Percentiles rank a stretch among this genome's conserved stretches.
Evolutionary conservation across 1,140 invertebrate species (phyloP).

Genomic region (Drosophila nigromelanica): DNA sequence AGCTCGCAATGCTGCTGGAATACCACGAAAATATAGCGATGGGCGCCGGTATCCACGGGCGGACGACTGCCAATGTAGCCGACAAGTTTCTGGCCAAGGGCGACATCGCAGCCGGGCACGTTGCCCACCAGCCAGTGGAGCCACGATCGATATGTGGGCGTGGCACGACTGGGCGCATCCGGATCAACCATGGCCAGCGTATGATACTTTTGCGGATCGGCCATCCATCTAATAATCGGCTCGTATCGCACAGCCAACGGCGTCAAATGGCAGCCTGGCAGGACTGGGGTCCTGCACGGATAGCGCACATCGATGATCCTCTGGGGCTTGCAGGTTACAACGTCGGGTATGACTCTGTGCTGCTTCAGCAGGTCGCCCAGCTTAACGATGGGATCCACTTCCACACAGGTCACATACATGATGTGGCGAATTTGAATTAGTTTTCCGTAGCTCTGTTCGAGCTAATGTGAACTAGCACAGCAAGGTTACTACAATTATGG

Average conservation of each 20-base stretch:
- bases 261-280: slow-evolving; percentile 86
- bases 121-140: slow-evolving; percentile 96
- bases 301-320: slow-evolving; percentile 40
- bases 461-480: background rate
- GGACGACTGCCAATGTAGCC: slow-evolving; percentile 93
- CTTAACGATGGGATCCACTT: background rate
- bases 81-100: slow-evolving; percentile 89
- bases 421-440: slow-evolving; percentile 15
- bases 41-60: slow-evolving; percentile 90
- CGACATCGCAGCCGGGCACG: slow-evolving; percentile 91
- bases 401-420: slow-evolving; percentile 47
- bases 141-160: slow-evolving; percentile 92
- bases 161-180: slow-evolving; percentile 87
- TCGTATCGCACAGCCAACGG: slow-evolving; percentile 87
- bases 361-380: slow-evolving; percentile 26
- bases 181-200: slow-evolving; percentile 88
- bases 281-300: slow-evolving; percentile 84
- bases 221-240: slow-evolving; percentile 87
- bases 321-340: slow-evolving; percentile 45
- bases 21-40: slow-evolving; percentile 95
- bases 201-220: slow-evolving; percentile 87
- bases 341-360: slow-evolving; percentile 45
- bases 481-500: background rate
- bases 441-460: background rate
- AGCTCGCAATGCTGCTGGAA: slow-evolving; percentile 88